A percentile compares a stretch with the other conserved stretches of the same genome.
phyloP scores from a whole-genome alignment of 1,140 invertebrate species.

The Contarinia nasturtii region DNA sequence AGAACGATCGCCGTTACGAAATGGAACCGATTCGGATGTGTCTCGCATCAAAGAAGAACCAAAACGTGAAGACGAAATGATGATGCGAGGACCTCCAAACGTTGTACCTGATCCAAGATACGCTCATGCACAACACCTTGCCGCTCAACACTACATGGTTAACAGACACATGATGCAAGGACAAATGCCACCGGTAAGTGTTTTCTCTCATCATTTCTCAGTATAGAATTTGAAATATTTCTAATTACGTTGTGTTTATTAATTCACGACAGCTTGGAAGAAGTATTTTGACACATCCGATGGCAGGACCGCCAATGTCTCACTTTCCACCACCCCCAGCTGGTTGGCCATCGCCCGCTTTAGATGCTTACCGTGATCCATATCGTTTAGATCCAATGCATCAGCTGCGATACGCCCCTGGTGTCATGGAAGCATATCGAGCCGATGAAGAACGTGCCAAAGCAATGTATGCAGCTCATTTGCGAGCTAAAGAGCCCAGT shows the following conservation, averaged over 20 bases:
- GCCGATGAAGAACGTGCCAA: slow-evolving; percentile 56
- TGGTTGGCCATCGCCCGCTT: slow-evolving; percentile 34
- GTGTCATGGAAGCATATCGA: slow-evolving; percentile 49
- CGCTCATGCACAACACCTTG: slow-evolving; percentile 18
- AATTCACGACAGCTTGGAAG: slow-evolving; percentile 29
- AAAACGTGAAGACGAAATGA: slow-evolving; percentile 22
- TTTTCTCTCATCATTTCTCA: no score
- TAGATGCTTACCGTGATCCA: slow-evolving; percentile 39
- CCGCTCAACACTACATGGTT: slow-evolving; percentile 22
- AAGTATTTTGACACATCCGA: slow-evolving; percentile 27
- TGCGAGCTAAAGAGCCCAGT: slow-evolving; percentile 38
- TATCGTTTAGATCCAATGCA: slow-evolving; percentile 42
- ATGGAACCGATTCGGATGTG: slow-evolving; percentile 30
- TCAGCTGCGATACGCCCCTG: slow-evolving; percentile 41
- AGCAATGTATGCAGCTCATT: slow-evolving; percentile 35
- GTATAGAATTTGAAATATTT: no score
- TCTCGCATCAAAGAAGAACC: slow-evolving; percentile 1
- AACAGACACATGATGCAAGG: slow-evolving; percentile 28
- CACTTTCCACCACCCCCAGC: slow-evolving; percentile 33
- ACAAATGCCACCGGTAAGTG: slow-evolving; percentile 24
- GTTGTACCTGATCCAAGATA: slow-evolving; percentile 19
- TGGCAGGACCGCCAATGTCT: slow-evolving; percentile 30
- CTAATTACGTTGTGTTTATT: no score
- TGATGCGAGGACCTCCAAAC: slow-evolving; percentile 15
- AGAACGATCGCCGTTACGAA: slow-evolving; percentile 49